phyloP scores from a whole-genome alignment of 2,797 vertebrate species.

The Mus caroli region DNA sequence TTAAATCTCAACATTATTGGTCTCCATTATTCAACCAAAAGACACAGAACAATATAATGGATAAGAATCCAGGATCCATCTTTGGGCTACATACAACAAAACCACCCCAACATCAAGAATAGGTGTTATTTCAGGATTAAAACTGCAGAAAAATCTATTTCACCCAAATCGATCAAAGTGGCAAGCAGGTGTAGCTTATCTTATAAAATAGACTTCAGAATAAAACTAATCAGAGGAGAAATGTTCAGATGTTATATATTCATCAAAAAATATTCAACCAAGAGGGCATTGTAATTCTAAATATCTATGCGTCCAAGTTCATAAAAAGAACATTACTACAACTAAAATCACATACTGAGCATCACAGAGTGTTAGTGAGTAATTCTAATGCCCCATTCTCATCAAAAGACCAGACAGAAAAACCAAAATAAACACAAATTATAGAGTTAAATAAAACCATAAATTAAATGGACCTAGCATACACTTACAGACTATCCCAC shows the following conservation, averaged over 20 bases:
- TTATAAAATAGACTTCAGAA: background rate
- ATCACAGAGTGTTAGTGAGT: too few species aligned
- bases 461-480: too few species aligned
- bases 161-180: background rate
- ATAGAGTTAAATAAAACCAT: too few species aligned
- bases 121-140: background rate
- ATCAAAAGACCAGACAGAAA: too few species aligned
- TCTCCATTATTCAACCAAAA: background rate
- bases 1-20: background rate
- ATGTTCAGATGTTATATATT: background rate
- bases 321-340: too few species aligned
- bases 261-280: background rate
- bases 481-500: too few species aligned
- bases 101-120: background rate
- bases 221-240: background rate
- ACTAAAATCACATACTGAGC: too few species aligned
- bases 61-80: background rate
- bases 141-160: background rate
- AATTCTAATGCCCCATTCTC: too few species aligned
- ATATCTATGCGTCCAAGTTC: too few species aligned
- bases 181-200: background rate
- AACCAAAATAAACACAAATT: too few species aligned
- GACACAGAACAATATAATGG: background rate
- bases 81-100: background rate
- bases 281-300: too few species aligned